Evolutionary conservation across 1,140 invertebrate species (phyloP).

Genomic region (Apis cerana): DNA sequence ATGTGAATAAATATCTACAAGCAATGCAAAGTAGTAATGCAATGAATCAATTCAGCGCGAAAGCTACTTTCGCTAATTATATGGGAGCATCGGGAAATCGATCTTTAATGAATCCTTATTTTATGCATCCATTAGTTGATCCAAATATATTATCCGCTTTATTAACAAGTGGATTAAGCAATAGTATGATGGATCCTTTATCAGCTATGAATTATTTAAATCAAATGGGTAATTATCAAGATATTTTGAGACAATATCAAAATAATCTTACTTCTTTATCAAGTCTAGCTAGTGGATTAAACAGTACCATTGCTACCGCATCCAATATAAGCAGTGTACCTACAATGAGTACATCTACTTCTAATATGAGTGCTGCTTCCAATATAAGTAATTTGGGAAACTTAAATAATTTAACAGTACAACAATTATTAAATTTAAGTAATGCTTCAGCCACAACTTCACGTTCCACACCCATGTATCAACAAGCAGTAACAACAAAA

Average conservation of each 20-base stretch:
- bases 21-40: conserved; percentile 60
- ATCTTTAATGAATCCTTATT: conserved; percentile 74
- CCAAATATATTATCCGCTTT: conserved; percentile 74
- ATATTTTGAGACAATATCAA: conserved; percentile 76
- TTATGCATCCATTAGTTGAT: conserved; percentile 75
- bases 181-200: conserved; percentile 73
- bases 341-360: conserved; percentile 62
- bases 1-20: conserved; percentile 74
- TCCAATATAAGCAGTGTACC: conserved; percentile 56
- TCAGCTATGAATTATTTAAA: conserved; percentile 74
- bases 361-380: conserved; percentile 36
- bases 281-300: conserved; percentile 65
- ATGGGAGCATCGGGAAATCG: conserved; percentile 67
- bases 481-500: conserved; percentile 52
- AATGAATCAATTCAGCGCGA: conserved; percentile 72
- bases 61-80: conserved; percentile 70
- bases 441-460: conserved; percentile 48
- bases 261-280: conserved; percentile 69
- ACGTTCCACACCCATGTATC: conserved; percentile 56
- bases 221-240: conserved; percentile 74
- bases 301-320: conserved; percentile 43
- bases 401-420: conserved; percentile 66
- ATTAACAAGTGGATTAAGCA: conserved; percentile 68
- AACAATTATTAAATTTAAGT: conserved; percentile 66
- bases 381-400: conserved; percentile 55